Percentiles rank a stretch among this genome's conserved stretches.
These are phyloP conservation scores for Nothocercus nigrocapillus DNA, from an alignment of 2,113 vertebrate genomes.

Conservation along the genomic window DNA sequence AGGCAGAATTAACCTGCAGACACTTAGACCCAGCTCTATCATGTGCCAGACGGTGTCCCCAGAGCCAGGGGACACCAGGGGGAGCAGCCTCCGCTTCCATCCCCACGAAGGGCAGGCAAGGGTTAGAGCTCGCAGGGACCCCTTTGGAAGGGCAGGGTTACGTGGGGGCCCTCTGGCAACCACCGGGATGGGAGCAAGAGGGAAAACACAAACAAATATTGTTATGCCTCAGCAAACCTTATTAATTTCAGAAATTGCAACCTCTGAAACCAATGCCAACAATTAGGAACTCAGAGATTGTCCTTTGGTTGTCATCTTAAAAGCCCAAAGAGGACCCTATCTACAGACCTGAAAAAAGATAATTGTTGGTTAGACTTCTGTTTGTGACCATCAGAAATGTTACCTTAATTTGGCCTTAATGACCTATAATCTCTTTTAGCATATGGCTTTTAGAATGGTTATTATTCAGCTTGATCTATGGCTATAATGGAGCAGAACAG, in stretches of 20 bases:
- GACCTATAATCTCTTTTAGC: conserved; percentile 67
- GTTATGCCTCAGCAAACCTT: not conserved
- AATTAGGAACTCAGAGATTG: not conserved
- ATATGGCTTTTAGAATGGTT: conserved; percentile 58
- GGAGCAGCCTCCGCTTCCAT: accelerated
- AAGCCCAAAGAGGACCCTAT: conserved; percentile 13
- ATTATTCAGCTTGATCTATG: conserved; percentile 69
- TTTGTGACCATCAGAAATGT: conserved; percentile 65
- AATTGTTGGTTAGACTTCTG: conserved; percentile 56
- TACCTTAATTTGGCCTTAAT: conserved; percentile 68
- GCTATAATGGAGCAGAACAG: conserved; percentile 70
- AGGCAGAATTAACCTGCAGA: conserved; percentile 3
- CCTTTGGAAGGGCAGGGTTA: accelerated
- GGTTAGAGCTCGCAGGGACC: not conserved
- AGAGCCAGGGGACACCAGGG: not conserved
- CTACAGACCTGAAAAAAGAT: conserved; percentile 26
- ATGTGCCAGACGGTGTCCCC: not conserved
- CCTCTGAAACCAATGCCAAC: not conserved
- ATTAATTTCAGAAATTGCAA: not conserved
- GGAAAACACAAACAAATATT: not conserved
- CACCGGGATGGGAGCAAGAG: not conserved
- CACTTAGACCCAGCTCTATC: not conserved
- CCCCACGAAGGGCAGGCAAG: not conserved
- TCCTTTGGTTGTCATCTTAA: conserved; percentile 13
- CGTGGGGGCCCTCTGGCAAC: not conserved